Conservation (phyloP, 2,888 invertebrate species). For the Acholoe squamosa region DNA sequence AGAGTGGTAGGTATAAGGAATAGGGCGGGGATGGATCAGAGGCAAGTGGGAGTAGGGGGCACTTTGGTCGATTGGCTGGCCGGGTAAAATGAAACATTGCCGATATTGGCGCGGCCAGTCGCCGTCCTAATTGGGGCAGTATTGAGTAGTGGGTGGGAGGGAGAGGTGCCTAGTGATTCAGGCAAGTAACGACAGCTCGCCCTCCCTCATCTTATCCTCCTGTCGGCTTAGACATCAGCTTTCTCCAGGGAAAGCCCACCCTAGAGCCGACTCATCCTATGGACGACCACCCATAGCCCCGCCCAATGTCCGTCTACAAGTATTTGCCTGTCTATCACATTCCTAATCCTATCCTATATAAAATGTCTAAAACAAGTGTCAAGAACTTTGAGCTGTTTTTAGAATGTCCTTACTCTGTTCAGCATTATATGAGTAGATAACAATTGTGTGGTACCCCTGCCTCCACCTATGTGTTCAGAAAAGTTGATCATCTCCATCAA, state of each 20-base stretch:
- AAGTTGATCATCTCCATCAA: no score
- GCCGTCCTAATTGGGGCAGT: not conserved
- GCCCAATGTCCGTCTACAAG: not conserved
- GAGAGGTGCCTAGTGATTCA: not conserved
- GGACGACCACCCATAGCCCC: not conserved
- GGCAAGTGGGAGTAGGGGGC: not conserved
- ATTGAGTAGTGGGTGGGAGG: not conserved
- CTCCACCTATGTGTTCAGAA: no score
- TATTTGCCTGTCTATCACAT: no score
- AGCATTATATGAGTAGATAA: no score
- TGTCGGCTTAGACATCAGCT: no score
- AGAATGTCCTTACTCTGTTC: no score
- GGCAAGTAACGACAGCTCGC: not conserved
- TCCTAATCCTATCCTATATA: no score
- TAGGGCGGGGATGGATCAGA: not conserved
- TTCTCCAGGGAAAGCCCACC: not conserved
- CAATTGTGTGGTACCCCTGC: no score
- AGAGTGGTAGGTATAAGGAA: not conserved
- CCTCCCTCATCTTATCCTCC: not conserved
- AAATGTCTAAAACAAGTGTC: no score
- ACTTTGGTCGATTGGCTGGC: constrained; percentile 50
- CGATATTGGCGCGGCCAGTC: constrained; percentile 31
- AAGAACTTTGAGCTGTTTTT: no score
- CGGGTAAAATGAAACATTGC: constrained; percentile 46
- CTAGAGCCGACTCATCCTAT: not conserved